Evolutionary conservation across 2,113 vertebrate genomes (phyloP), one percentile per base, ranked within the genome.

Genomic region (Corythoichthys haematopterus): DNA sequence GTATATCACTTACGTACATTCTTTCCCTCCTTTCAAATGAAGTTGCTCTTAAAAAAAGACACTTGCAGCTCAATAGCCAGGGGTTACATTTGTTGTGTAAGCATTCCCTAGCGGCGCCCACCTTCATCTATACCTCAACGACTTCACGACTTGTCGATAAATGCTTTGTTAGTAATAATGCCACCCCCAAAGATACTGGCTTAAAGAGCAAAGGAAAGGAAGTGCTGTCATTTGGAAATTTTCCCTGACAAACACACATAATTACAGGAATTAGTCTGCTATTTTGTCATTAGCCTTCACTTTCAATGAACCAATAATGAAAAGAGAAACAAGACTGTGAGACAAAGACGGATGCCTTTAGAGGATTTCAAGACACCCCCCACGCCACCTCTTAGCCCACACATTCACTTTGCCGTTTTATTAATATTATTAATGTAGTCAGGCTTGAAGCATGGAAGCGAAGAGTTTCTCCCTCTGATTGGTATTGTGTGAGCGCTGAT

Each of bases 381-480:
- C 51, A 81, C 80, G 75, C 71, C 76, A 75, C 75, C 80, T 79
- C 72, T 71, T 57, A 64, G 75, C 76, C 85, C 88, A 85, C 81
- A 86, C 80, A 80, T 90, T 90, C 82, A 91, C 84, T 85, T 84
- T 88, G 64, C 72, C 70, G 72, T 88, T 90, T 88, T 92, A 92
- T 90, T 91, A 91, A 93, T 89, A 88, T 90, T 83, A 91, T 92
- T 88, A 93, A 90, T 88, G 83, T 80, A 88, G 86, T 88, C 83
- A 71, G 70, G 79, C 85, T 78, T 80, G 64, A 81, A 79, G 86
- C 85, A 82, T 70, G 75, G 81, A 80, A 74, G 83, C 77, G 5
- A 48, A 70, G 75, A 76, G 79, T 74, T 80, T 80, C 73, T 76
- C 68, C 78, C 78, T 74, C 85, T 90, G 90, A 90, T 88, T 90